A percentile compares a stretch with the other conserved stretches of the same genome.
These are phyloP conservation scores for Dreissena rostriformis DNA, from an alignment of 1,140 invertebrate species.

Conservation along the genomic window DNA sequence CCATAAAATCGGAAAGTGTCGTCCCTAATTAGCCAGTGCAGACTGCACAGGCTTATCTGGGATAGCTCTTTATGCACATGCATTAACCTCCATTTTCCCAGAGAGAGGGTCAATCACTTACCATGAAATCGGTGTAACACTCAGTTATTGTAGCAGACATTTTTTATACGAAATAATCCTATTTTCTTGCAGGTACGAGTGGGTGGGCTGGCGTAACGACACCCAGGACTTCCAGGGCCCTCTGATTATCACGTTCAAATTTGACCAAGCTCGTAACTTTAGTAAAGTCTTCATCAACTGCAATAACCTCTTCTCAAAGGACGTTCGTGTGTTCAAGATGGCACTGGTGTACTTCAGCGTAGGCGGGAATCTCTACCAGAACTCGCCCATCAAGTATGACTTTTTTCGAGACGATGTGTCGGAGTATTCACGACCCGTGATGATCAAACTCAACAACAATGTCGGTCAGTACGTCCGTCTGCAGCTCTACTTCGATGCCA, in stretches of 20 bases:
- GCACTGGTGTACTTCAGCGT: constrained; percentile 91
- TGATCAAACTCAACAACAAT: constrained; percentile 91
- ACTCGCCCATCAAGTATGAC: constrained; percentile 87
- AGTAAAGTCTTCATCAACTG: constrained; percentile 91
- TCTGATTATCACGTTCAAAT: constrained; percentile 87
- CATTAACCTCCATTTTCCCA: no score
- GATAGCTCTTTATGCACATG: no score
- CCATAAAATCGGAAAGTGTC: no score
- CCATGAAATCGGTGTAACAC: no score
- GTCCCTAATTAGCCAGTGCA: no score
- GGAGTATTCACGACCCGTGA: constrained; percentile 91
- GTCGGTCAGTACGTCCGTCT: constrained; percentile 92
- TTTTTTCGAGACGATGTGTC: constrained; percentile 92
- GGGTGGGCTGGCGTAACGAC: constrained; percentile 97
- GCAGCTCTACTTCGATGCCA: constrained; percentile 89
- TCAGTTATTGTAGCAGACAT: no score
- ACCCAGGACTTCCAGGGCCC: constrained; percentile 81
- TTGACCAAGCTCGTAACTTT: constrained; percentile 93
- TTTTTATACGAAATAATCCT: not conserved
- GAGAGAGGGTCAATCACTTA: no score
- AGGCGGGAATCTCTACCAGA: constrained; percentile 88
- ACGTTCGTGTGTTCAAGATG: constrained; percentile 85
- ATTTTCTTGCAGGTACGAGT: constrained; percentile 83
- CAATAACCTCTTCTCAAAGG: constrained; percentile 87
- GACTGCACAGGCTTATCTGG: no score